These are phyloP conservation scores for Platyscapa corneri DNA, from an alignment of 1,140 invertebrate genomes.

Conservation along the genomic window DNA sequence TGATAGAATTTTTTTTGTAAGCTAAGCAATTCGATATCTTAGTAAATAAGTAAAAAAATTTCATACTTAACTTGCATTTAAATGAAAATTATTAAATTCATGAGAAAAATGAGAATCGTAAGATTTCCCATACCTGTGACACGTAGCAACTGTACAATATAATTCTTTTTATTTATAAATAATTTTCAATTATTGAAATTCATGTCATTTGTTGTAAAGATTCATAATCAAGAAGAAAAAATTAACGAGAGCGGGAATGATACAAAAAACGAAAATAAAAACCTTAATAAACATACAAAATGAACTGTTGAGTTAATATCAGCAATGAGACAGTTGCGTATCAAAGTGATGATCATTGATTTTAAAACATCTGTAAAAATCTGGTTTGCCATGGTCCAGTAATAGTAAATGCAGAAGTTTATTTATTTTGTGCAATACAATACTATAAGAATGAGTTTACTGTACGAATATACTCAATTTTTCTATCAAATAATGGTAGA, in stretches of 20 bases:
- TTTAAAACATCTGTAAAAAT: constrained; percentile 57
- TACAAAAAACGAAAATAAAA: constrained; percentile 33
- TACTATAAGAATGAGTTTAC: constrained; percentile 33
- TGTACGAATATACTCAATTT: constrained; percentile 44
- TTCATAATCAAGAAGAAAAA: constrained; percentile 24
- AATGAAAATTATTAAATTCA: constrained; percentile 37
- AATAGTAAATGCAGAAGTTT: constrained; percentile 62
- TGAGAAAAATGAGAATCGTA: constrained; percentile 21
- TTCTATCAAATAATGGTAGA: constrained; percentile 23
- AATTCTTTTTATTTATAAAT: constrained; percentile 43
- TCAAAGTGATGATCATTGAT: constrained; percentile 46
- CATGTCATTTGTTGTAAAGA: constrained; percentile 9
- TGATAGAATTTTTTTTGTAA: constrained; percentile 48
- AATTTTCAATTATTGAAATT: constrained; percentile 44
- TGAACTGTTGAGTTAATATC: constrained; percentile 54
- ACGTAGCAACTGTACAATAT: constrained; percentile 41
- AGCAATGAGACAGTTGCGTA: constrained; percentile 36
- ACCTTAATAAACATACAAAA: constrained; percentile 45
- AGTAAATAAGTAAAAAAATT: constrained; percentile 44
- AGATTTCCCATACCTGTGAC: constrained; percentile 45
- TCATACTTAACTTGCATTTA: constrained; percentile 44
- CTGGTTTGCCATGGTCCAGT: constrained; percentile 66
- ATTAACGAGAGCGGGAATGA: constrained; percentile 21
- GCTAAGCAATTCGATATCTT: constrained; percentile 49
- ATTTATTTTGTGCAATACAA: constrained; percentile 66